Evolutionary conservation across 1,140 invertebrate species (phyloP).

Genomic region (Apolygus lucorum): DNA sequence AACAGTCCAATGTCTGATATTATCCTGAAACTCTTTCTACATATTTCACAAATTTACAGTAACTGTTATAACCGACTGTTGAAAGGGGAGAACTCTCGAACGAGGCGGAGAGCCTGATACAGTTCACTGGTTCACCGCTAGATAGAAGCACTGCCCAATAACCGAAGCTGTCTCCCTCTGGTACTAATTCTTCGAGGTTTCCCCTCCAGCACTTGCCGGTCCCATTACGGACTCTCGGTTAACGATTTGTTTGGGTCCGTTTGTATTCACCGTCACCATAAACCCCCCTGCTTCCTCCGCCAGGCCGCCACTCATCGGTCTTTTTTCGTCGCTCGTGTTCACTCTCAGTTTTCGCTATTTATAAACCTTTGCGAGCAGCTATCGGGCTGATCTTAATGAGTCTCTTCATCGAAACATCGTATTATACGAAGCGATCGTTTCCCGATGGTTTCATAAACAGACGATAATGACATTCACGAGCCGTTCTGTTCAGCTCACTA

Average conservation of each 20-base stretch:
- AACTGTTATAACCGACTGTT: too few species aligned
- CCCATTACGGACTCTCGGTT: not conserved
- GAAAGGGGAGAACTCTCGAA: not conserved
- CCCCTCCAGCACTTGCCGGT: not conserved
- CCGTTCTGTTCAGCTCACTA: too few species aligned
- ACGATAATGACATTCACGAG: too few species aligned
- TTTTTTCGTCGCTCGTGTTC: not conserved
- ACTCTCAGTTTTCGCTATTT: not conserved
- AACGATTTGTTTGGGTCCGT: conserved; percentile 13
- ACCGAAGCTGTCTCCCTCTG: too few species aligned
- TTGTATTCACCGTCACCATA: not conserved
- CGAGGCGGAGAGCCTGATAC: not conserved
- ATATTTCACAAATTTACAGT: too few species aligned
- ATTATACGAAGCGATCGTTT: too few species aligned
- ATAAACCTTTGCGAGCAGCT: not conserved
- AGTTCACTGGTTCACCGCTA: not conserved
- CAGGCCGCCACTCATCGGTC: not conserved
- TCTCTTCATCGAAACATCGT: too few species aligned
- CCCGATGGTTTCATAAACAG: too few species aligned
- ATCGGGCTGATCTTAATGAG: not conserved
- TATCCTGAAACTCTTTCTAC: too few species aligned
- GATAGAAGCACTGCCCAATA: not conserved
- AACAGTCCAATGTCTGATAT: too few species aligned
- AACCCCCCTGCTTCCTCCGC: not conserved
- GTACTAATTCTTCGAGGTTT: too few species aligned